These are phyloP conservation scores for Drosophila mayri DNA, from an alignment of 1,140 invertebrate species.

Conservation along the genomic window DNA sequence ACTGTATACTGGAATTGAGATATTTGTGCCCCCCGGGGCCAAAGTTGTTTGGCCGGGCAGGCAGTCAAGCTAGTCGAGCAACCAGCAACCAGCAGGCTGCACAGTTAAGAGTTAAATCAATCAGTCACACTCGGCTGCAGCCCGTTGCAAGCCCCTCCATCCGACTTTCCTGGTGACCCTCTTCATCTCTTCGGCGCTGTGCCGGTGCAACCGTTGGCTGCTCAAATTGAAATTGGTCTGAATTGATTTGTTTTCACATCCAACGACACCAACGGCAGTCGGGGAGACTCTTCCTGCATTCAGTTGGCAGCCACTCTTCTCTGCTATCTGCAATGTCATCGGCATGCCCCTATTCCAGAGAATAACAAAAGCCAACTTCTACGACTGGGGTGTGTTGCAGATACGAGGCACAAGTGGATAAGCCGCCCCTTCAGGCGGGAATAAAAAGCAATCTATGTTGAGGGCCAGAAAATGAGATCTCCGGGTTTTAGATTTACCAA, in stretches of 20 bases:
- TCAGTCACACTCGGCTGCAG: constrained; percentile 56
- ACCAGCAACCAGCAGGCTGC: constrained; percentile 39
- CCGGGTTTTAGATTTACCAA: background rate
- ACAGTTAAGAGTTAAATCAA: constrained; percentile 62
- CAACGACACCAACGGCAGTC: constrained; percentile 33
- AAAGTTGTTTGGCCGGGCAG: constrained; percentile 27
- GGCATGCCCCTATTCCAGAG: constrained; percentile 29
- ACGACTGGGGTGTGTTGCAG: constrained; percentile 8
- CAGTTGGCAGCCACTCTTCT: constrained; percentile 27
- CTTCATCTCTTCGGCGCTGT: background rate
- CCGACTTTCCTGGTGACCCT: constrained; percentile 1
- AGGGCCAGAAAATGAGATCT: constrained; percentile 4
- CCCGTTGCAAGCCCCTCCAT: background rate
- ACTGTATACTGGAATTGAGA: constrained; percentile 20
- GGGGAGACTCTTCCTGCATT: constrained; percentile 20
- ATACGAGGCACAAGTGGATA: constrained; percentile 18
- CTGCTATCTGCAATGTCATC: constrained; percentile 42
- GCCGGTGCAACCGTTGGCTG: constrained; percentile 20
- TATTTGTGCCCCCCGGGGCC: constrained; percentile 29
- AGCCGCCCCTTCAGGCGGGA: constrained; percentile 2
- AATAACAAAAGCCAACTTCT: constrained; percentile 27
- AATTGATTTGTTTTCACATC: constrained; percentile 60
- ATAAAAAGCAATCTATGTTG: background rate
- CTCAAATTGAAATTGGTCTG: constrained; percentile 53
- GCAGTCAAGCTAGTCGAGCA: constrained; percentile 46